Percentiles rank a stretch among this genome's conserved stretches.
These are phyloP conservation scores for Sapajus apella DNA, from an alignment of 2,113 vertebrate species.

Conservation along the genomic window DNA sequence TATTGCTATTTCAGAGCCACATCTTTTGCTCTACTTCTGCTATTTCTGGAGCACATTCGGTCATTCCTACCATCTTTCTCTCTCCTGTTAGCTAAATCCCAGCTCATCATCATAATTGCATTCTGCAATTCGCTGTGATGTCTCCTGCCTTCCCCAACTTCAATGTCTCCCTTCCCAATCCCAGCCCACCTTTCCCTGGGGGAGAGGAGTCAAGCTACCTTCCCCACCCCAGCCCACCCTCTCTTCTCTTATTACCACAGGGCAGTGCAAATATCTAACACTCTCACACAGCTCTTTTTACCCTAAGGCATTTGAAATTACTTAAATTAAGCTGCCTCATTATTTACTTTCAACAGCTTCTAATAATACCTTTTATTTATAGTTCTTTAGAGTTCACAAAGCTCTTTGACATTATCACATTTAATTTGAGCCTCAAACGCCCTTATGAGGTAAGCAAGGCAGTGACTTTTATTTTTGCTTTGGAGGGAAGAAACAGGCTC, in stretches of 20 bases:
- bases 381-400: conserved; percentile 48
- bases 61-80: neutral
- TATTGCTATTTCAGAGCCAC: neutral
- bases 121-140: neutral
- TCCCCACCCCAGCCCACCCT: neutral
- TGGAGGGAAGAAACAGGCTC: neutral
- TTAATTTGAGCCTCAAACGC: conserved; percentile 59
- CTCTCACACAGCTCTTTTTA: neutral
- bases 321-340: conserved; percentile 58
- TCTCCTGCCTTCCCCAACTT: neutral
- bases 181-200: neutral
- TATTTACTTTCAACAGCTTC: conserved; percentile 42
- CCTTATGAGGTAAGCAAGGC: conserved; percentile 61
- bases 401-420: conserved; percentile 34
- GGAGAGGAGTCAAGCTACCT: neutral
- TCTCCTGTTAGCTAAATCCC: neutral
- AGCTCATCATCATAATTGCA: neutral
- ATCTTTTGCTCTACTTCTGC: neutral
- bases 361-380: conserved; percentile 57
- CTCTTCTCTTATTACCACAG: neutral
- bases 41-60: neutral
- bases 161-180: neutral
- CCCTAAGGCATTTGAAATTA: conserved; percentile 25
- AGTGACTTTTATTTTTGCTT: conserved; percentile 9
- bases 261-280: no score